Evolutionary conservation across 2,888 invertebrate genomes (phyloP), one percentile per base, ranked within the genome.

Genomic region (Baronia brevicornis): DNA sequence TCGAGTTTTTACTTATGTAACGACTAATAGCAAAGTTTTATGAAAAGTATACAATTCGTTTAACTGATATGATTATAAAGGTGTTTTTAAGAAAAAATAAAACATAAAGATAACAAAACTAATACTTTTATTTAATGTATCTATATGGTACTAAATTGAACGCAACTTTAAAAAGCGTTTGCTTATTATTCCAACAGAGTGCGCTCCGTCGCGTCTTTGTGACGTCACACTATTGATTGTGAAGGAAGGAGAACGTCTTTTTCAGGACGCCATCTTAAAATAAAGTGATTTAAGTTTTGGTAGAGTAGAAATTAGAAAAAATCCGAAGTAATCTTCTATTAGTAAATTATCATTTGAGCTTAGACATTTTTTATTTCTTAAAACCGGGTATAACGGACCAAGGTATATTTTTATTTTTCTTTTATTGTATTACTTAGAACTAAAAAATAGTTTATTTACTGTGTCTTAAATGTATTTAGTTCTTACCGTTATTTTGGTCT

Each of bases 321-420:
- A 84, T 82, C 80, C 67, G 64, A 75, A 84, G 80, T 80, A 79
- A 84, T 84, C 84, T 60, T 60, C 54, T 54, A 60, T 68, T 64
- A 46, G 60, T 66, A 65, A 63, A 61, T 60, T 69, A 70, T 62
- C 52, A 65, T 71, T 73, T 63, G 65, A 63, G 67, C 65, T 74
- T 68, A 70, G 57, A 56, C 66, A 67, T 58, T 73, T 73, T 69
- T 68, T 60, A 66, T 63, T 65, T 54, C 47, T 54, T 65, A 54
- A 79, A 85, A 89, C 87, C 88, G 87, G 89, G 88, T 88, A 87
- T 90, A 88, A 90, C 90, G 91, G 89, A 91, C 91, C 91, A 90
- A 91, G 90, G 91, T 91, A 87, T 72, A 84, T 59, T 51, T 56
- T 63, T 85, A 86, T 86, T 86, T 86, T 64, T 51, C 51, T 61